Conservation (phyloP, 2,113 vertebrate species). For the Scomber scombrus region DNA sequence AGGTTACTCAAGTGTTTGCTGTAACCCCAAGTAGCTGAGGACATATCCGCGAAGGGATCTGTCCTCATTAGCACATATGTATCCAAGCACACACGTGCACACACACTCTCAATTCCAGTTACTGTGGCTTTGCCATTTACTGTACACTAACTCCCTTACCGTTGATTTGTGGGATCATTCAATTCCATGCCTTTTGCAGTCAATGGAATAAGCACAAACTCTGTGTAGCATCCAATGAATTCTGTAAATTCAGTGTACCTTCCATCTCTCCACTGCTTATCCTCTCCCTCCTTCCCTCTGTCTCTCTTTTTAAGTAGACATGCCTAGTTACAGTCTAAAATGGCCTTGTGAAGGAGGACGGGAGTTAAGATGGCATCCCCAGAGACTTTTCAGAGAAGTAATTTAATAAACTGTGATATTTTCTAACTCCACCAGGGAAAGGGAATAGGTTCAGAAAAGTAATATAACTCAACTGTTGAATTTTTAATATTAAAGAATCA, state of each 20-base stretch:
- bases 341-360: conserved; percentile 76
- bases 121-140: conserved; percentile 38
- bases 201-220: conserved; percentile 65
- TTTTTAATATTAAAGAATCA: conserved; percentile 84
- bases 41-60: background rate
- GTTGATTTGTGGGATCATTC: conserved; percentile 61
- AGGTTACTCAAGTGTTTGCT: background rate
- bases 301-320: conserved; percentile 73
- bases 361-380: conserved; percentile 81
- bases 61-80: background rate
- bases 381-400: conserved; percentile 81
- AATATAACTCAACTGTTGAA: conserved; percentile 82
- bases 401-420: conserved; percentile 86
- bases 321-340: conserved; percentile 81
- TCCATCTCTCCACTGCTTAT: conserved; percentile 39
- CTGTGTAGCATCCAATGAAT: conserved; percentile 54
- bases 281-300: conserved; percentile 24
- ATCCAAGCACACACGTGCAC: conserved; percentile 1
- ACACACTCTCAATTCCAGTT: conserved; percentile 7
- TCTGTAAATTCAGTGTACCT: conserved; percentile 56
- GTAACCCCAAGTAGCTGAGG: background rate
- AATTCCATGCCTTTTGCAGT: conserved; percentile 50
- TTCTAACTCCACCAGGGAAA: conserved; percentile 74
- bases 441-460: conserved; percentile 76
- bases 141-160: conserved; percentile 14